Base-by-base conservation (phyloP, 1,140 invertebrate species). In the Bombus consobrinus region DNA sequence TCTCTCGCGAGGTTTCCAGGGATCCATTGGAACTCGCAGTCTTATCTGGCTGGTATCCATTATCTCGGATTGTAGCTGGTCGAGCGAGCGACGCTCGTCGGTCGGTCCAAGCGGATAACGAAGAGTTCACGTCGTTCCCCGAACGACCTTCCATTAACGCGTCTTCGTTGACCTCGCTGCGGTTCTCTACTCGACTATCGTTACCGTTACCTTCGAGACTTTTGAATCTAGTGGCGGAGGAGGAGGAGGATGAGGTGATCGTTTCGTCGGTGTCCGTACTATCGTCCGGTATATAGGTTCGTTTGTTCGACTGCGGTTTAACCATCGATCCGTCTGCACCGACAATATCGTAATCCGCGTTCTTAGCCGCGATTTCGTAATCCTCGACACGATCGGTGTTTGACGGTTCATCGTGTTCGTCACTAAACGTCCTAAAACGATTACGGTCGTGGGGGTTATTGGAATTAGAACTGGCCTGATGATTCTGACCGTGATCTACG, bases 391-490 rank as follows among this genome's bases (percentile, higher is more conserved):
- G 86, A 90, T 47, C 88, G 82, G 73, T 86, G 86, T 77, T 81
- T 80, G 85, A 69, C 64, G 83, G 84, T 57, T 87, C 81, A 81
- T 75, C 86, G 88, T 81, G 86, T 71, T 71, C 86, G 89, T 90
- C 79, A 72, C 68, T 85, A 93, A 93, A 91, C 90, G 88, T 90
- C 92, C 92, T 95, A 95, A 92, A 94, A 94, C 92, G 93, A 93
- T 93, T 89, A 94, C 92, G 92, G 92, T 93, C 92, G 90, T 93
- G 92, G 93, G 94, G 89, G 90, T 95, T 92, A 95, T 91, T 94
- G 94, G 93, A 94, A 92, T 94, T 93, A 93, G 93, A 94, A 93
- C 84, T 94, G 91, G 92, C 94, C 88, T 91, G 93, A 92, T 89
- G 88, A 83, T 68, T 80, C 64, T 85, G 89, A 88, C 82, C 92